Percentiles rank a stretch among this genome's conserved stretches.
phyloP scores from a whole-genome alignment of 2,113 vertebrate genomes.

The Thamnophis sirtalis region DNA sequence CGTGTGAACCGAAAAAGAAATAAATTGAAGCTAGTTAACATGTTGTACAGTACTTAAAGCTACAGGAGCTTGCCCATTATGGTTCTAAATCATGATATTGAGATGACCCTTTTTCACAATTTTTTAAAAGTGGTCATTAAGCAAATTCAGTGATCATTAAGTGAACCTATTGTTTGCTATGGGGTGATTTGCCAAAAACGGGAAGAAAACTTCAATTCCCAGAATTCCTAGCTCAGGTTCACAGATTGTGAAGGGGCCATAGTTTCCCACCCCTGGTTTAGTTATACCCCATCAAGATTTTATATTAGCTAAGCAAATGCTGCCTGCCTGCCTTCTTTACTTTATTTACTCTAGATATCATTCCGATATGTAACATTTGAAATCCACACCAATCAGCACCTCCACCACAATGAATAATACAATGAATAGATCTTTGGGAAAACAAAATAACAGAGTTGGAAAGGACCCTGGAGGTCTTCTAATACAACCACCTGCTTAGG shows the following conservation, averaged over 20 bases:
- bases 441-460: too few species aligned
- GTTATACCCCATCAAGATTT: background rate
- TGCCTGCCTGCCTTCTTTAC: background rate
- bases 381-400: background rate
- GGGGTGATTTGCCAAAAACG: too few species aligned
- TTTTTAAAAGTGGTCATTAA: background rate
- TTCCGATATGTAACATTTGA: background rate
- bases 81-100: background rate
- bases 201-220: too few species aligned
- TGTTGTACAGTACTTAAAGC: background rate
- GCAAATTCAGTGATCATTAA: too few species aligned
- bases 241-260: too few species aligned
- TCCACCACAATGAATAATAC: background rate
- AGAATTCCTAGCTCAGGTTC: too few species aligned
- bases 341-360: background rate
- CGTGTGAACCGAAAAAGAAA: background rate
- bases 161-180: too few species aligned
- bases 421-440: background rate
- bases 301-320: background rate
- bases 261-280: background rate
- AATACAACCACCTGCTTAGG: too few species aligned
- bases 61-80: background rate
- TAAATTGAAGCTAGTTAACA: background rate
- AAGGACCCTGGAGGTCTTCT: too few species aligned
- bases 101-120: background rate